Base-by-base conservation (phyloP, 2,113 vertebrate genomes). In the Andinoacara biseriatus region DNA sequence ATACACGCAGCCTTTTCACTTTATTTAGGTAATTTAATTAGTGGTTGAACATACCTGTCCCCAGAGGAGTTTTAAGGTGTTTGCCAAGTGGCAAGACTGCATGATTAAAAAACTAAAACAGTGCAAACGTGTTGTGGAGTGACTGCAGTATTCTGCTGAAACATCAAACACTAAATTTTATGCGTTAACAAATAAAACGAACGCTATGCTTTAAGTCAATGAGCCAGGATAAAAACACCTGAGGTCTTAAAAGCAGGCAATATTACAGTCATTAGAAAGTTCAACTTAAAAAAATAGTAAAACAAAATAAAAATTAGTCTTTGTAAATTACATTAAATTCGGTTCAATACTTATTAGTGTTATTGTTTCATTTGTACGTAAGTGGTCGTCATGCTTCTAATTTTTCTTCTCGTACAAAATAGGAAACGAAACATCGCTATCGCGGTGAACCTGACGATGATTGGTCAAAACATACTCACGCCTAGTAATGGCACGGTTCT, bases 391-490 rank as follows among this genome's bases (percentile, higher is more conserved):
- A 40, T 40, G 10, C 10, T 40, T 5, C 0, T 40, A 0, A 43
- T 18, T 31, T 5, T n/a, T 17, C 13, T 5, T 7, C 7, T 7
- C 13, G 54, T 74, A 4, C 52, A 10, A 52, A 1, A 81, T 2
- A 40, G 6, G 24, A 10, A 69, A 38, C 7, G 17, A 13, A 35
- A 14, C 13, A 7, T 74, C 1, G 5, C 1, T 7, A 2, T 18
- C 54, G 15, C 24, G 22, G 15, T 13, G 4, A 67, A 17, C 52
- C 22, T 14, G 38, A 60, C 69, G 26, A 6, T 76, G 56, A 92
- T 92, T 92, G 86, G 90, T 67, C 62, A 1, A 31, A 14, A 13
- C 7, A 0, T 18, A 1, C 7, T 20, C 6, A 29, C 3, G 60
- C 20, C 2, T 0, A 0, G 3, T 15, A 10, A 74, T 59, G 33